Base-by-base conservation (phyloP, 2,797 vertebrate genomes). In the Xiphophorus birchmanni region DNA sequence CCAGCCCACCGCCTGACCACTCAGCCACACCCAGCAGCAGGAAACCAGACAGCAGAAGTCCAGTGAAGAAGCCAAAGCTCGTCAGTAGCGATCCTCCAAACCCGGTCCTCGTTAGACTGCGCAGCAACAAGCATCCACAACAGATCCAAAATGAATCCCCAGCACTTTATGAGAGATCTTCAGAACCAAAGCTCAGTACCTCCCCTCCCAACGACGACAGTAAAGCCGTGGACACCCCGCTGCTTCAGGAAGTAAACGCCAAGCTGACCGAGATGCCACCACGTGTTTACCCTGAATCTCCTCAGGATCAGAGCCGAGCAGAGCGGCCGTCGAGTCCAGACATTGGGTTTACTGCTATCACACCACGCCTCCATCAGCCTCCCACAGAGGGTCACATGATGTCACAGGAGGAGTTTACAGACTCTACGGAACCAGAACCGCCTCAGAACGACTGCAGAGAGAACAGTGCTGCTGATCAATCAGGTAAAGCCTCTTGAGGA, bases 1-100 rank as follows among this genome's bases (percentile, higher is more conserved):
- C 67, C 18, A 50, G 78, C 75, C 83, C 77, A 1, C 78, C 76
- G 17, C 54, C 32, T 26, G 81, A 40, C 0, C 0, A 35, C 71
- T 9, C 52, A 9, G 10, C 60, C 18, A 2, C 78, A 26, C n/a
- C 42, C 7, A 32, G 45, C 10, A 3, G 26, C 15, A 29, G 21
- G 15, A 73, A n/a, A 5, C 12, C 50, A 0, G 58, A 83, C 40
- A 81, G 69, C 48, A 88, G 21, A 50, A 91, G 87, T 80, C 81
- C 82, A 15, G 69, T 44, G 11, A 94, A 92, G 77, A 94, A 87
- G 48, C 50, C 32, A 5, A 17, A 73, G 1, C 37, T 79, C 17
- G 7, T 87, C 18, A 92, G 82, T 58, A 93, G 86, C 26, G 95
- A 95, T 52, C 95, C 95, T 29, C 95, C 95, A n/a, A 95, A 95